A percentile compares a stretch with the other conserved stretches of the same genome.
Evolutionary conservation across 1,140 invertebrate species (phyloP).

Genomic region (Parapsyche elsis): DNA sequence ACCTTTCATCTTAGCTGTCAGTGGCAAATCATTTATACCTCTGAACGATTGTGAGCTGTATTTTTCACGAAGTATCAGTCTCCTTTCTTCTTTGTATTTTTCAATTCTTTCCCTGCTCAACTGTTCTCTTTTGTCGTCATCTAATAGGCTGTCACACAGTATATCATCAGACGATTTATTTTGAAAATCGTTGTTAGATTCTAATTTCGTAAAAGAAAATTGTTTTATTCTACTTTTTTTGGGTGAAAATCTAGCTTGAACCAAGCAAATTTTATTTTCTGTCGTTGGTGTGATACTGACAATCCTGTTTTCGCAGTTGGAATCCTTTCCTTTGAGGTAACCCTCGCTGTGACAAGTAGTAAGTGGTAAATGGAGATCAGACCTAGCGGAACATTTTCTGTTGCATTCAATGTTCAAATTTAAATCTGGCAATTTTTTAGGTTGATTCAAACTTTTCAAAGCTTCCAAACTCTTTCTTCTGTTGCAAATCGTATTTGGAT

Average conservation of each 20-base stretch:
- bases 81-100: slow-evolving; percentile 91
- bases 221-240: slow-evolving; percentile 55
- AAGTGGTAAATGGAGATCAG: slow-evolving; percentile 35
- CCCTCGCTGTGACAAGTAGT: not conserved
- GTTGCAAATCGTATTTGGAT: slow-evolving; percentile 56
- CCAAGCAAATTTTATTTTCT: slow-evolving; percentile 70
- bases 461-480: slow-evolving; percentile 68
- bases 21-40: slow-evolving; percentile 66
- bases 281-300: slow-evolving; percentile 68
- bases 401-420: slow-evolving; percentile 62
- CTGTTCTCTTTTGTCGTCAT: slow-evolving; percentile 61
- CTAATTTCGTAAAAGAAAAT: slow-evolving; percentile 15
- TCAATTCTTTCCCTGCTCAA: slow-evolving; percentile 83
- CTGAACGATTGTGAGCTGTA: slow-evolving; percentile 86
- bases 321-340: not conserved
- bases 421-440: slow-evolving; percentile 70
- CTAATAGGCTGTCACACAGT: slow-evolving; percentile 1
- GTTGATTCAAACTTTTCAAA: slow-evolving; percentile 61
- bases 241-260: slow-evolving; percentile 66
- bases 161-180: slow-evolving; percentile 43
- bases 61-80: slow-evolving; percentile 86
- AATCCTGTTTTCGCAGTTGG: slow-evolving; percentile 41
- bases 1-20: slow-evolving; percentile 62
- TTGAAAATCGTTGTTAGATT: slow-evolving; percentile 35
- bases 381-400: slow-evolving; percentile 49